phyloP scores from a whole-genome alignment of 2,113 vertebrate species.

The Falcunculus frontatus region DNA sequence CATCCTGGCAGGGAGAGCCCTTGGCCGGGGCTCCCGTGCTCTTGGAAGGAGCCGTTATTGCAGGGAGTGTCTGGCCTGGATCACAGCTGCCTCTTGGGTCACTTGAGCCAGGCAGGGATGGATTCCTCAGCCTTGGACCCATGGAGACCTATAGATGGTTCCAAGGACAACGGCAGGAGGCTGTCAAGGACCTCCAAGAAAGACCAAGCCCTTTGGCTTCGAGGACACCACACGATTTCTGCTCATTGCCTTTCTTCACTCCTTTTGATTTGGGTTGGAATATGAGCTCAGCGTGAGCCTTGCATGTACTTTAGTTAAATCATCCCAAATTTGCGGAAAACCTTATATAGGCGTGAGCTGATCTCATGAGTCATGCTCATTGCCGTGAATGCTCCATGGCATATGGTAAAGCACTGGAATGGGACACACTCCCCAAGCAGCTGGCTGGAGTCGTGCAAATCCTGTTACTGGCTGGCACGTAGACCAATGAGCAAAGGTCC shows the following conservation, averaged over 20 bases:
- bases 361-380: not conserved
- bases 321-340: not conserved
- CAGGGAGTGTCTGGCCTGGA: not conserved
- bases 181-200: not conserved
- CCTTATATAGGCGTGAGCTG: not conserved
- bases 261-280: not conserved
- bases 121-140: not conserved
- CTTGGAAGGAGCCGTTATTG: constrained; percentile 18
- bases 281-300: not conserved
- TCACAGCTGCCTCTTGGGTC: not conserved
- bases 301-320: not conserved
- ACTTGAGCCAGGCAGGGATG: not conserved
- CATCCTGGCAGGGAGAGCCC: not conserved
- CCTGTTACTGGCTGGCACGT: not conserved
- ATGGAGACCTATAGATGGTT: not conserved
- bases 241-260: not conserved
- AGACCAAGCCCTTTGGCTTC: not conserved
- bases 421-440: not conserved
- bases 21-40: not conserved
- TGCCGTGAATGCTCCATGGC: not conserved
- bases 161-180: not conserved
- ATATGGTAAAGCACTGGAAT: not conserved
- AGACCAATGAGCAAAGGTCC: constrained; percentile 1
- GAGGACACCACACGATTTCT: not conserved
- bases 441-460: not conserved